A percentile compares a stretch with the other conserved stretches of the same genome.
These are phyloP conservation scores for Tapirus terrestris DNA, from an alignment of 2,113 vertebrate species.

Conservation along the genomic window DNA sequence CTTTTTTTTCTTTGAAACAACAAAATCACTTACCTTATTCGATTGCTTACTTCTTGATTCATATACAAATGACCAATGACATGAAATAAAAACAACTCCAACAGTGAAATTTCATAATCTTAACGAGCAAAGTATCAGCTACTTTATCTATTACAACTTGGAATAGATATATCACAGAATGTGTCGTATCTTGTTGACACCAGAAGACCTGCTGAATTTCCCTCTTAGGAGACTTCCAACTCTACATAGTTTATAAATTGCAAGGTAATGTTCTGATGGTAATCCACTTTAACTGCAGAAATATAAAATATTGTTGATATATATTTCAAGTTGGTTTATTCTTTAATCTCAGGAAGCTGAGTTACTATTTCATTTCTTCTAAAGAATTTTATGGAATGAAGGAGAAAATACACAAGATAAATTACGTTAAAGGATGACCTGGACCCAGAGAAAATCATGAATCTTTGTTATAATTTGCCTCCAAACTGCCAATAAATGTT, in stretches of 20 bases:
- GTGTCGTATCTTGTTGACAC: slow-evolving; percentile 76
- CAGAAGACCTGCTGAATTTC: slow-evolving; percentile 72
- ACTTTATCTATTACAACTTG: slow-evolving; percentile 74
- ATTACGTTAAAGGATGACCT: slow-evolving; percentile 82
- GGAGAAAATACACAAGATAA: slow-evolving; percentile 74
- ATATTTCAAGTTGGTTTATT: slow-evolving; percentile 81
- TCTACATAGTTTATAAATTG: slow-evolving; percentile 77
- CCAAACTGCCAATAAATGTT: slow-evolving; percentile 79
- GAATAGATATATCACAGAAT: slow-evolving; percentile 75
- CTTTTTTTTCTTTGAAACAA: slow-evolving; percentile 68
- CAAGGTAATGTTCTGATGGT: slow-evolving; percentile 74
- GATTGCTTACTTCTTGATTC: slow-evolving; percentile 65
- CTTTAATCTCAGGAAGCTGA: slow-evolving; percentile 70
- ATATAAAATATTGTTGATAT: slow-evolving; percentile 80
- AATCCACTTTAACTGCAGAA: slow-evolving; percentile 81
- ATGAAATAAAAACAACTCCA: slow-evolving; percentile 66
- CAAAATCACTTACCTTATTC: slow-evolving; percentile 72
- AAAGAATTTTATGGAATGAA: slow-evolving; percentile 76
- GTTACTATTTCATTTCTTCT: slow-evolving; percentile 78
- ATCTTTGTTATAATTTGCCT: slow-evolving; percentile 73
- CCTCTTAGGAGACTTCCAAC: slow-evolving; percentile 74
- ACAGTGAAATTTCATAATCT: slow-evolving; percentile 69
- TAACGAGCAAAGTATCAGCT: slow-evolving; percentile 70
- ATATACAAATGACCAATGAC: slow-evolving; percentile 68
- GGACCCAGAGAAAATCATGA: slow-evolving; percentile 81